Evolutionary conservation across 2,797 vertebrate species (phyloP).

Genomic region (Ctenopoma multispine): DNA sequence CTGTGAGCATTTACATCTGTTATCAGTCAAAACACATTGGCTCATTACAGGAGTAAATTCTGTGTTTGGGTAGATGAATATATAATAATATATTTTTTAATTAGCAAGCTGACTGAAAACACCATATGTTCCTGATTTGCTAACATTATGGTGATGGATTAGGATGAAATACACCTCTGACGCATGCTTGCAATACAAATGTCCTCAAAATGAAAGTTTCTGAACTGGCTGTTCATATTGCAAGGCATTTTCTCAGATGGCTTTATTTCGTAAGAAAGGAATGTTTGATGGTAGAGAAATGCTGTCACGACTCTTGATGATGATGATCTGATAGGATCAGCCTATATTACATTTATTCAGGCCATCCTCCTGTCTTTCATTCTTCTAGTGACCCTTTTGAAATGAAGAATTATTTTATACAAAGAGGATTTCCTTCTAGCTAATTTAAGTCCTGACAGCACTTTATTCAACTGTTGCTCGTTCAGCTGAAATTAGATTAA

Average conservation of each 20-base stretch:
- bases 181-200: constrained; percentile 1
- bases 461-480: neutral
- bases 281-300: neutral
- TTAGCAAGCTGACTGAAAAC: constrained; percentile 33
- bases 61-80: constrained; percentile 38
- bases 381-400: neutral
- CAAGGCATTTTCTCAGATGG: neutral
- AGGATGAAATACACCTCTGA: constrained; percentile 16
- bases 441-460: constrained; percentile 2
- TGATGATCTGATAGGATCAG: neutral
- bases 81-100: constrained; percentile 44
- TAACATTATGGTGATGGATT: constrained; percentile 13
- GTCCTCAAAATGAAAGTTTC: neutral
- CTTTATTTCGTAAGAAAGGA: neutral
- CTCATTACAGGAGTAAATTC: constrained; percentile 43
- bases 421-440: neutral
- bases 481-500: neutral
- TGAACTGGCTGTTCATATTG: neutral
- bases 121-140: constrained; percentile 45
- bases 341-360: neutral
- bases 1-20: constrained; percentile 46
- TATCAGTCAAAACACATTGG: constrained; percentile 45
- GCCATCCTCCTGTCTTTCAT: neutral
- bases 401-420: constrained; percentile 16
- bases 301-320: neutral